Percentiles rank a stretch among this genome's conserved stretches.
These are phyloP conservation scores for Syrrhaptes paradoxus DNA, from an alignment of 2,113 vertebrate genomes.

Conservation along the genomic window DNA sequence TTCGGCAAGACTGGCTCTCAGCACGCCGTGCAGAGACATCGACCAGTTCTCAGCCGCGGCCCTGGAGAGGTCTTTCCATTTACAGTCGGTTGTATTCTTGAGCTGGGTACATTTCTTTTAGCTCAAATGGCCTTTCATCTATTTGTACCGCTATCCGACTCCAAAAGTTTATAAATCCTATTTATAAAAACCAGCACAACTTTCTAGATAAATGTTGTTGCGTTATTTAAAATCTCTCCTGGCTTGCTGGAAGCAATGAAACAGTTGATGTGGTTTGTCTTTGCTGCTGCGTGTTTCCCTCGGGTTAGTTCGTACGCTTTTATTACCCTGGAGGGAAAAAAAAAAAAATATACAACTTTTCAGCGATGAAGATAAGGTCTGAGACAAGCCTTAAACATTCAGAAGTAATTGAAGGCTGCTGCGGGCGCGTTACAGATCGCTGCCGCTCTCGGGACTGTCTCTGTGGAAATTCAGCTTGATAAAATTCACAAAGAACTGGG, in stretches of 20 bases:
- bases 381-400: background rate
- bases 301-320: accelerated
- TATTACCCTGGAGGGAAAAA: background rate
- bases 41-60: accelerated
- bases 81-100: background rate
- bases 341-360: background rate
- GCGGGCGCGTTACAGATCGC: background rate
- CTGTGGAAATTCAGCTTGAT: background rate
- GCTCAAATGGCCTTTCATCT: background rate
- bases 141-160: background rate
- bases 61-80: background rate
- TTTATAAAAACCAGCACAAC: background rate
- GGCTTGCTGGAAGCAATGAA: background rate
- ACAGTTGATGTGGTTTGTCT: background rate
- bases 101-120: background rate
- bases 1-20: background rate
- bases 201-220: background rate
- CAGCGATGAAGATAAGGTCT: background rate
- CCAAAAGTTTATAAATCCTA: background rate
- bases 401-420: background rate
- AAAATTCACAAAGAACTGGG: background rate
- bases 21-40: background rate
- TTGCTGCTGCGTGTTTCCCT: background rate
- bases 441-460: background rate
- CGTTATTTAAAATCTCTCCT: background rate